Conservation (phyloP, 2,888 invertebrate genomes). For the Sarcophaga subvicina region DNA sequence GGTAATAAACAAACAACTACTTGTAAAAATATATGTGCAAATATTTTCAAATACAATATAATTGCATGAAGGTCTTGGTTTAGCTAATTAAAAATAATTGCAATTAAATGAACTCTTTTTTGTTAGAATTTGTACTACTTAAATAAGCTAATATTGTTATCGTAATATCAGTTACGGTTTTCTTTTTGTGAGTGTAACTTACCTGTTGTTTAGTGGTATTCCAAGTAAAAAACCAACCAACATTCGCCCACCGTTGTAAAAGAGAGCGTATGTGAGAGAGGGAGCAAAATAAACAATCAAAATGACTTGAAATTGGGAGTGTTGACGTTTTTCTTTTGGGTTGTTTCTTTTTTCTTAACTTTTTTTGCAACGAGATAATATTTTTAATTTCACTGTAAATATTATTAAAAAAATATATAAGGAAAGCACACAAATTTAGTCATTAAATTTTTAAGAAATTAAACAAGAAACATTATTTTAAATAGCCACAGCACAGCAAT, state of each 20-base stretch:
- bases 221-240: constrained; percentile 24
- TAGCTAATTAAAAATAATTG: constrained; percentile 1
- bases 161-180: constrained; percentile 20
- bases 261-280: constrained; percentile 12
- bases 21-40: too few relatives aligned
- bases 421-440: background rate
- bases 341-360: constrained; percentile 1
- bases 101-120: background rate
- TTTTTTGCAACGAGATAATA: constrained; percentile 39
- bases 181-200: constrained; percentile 36
- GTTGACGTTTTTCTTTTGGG: constrained; percentile 33
- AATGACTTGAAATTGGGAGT: constrained; percentile 26
- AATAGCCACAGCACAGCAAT: background rate
- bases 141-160: constrained; percentile 26
- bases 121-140: background rate
- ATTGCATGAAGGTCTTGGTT: too few relatives aligned
- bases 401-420: background rate
- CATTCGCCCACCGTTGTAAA: constrained; percentile 57
- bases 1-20: too few relatives aligned
- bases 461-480: background rate
- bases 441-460: background rate
- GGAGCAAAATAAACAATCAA: constrained; percentile 34
- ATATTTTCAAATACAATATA: too few relatives aligned
- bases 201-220: constrained; percentile 60
- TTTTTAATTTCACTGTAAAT: constrained; percentile 54